Base-by-base conservation (phyloP, 1,140 invertebrate genomes). In the Polypedilum pembai region DNA sequence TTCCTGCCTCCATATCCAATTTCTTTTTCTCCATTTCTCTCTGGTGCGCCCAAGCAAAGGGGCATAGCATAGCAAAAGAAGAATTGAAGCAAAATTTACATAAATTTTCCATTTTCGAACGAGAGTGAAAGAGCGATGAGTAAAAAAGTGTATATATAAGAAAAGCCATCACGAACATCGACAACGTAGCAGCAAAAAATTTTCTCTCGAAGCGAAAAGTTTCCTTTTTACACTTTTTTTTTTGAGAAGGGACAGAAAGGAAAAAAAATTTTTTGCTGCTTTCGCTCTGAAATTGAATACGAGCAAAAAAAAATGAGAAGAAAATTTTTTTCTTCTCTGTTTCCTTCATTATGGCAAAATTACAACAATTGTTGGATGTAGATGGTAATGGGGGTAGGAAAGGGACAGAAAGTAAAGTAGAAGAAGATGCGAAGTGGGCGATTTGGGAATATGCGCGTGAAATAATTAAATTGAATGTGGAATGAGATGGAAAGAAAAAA, bases 81-180 rank as follows among this genome's bases (percentile, higher is more conserved):
- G 41, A 45, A 45, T 33, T 33, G 24, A 33, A 33, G 24, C 24
- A 56, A 56, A 56, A 56, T 56, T 56, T 56, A 56, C 45, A 56
- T 56, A 56, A 56, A 56, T 56, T 56, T 56, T 56, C 45, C 45
- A 56, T 56, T 56, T 56, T 56, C 45, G 3, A 56, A 12, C 12
- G 45, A 56, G 41, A 45, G 41, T 33, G 24, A 33, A 33, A 33
- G 24, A 33, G 24, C 24, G 24, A 33, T 33, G 24, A 33, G 24
- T 33, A 33, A 33, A 33, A 33, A 33, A 33, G 24, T 33, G 24
- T 33, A 33, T 33, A 33, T 33, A 33, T 33, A 56, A 56, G n/a
- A 56, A 56, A 56, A 56, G 45, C 45, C 45, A 56, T 56, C 45
- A 56, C 45, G 45, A 56, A n/a, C 45, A 56, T 56, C 45, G 45